A percentile compares a stretch with the other conserved stretches of the same genome.
phyloP scores from a whole-genome alignment of 2,797 vertebrate genomes.

The Danio choprae region DNA sequence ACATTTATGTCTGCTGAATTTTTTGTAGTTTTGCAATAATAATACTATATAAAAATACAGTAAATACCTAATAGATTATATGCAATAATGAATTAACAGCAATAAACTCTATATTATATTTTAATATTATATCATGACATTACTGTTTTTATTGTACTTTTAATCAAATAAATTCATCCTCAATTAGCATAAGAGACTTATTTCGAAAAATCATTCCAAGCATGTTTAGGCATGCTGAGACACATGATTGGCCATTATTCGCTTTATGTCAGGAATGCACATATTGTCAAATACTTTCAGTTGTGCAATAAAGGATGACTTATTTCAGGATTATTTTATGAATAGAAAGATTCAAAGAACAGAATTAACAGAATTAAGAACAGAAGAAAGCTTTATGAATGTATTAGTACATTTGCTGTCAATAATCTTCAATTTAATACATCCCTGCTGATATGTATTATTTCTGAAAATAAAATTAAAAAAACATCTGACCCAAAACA shows the following conservation, averaged over 20 bases:
- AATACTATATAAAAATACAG: neutral
- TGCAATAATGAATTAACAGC: no score
- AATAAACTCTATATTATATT: neutral
- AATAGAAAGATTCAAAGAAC: no score
- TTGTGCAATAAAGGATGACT: neutral
- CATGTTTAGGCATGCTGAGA: neutral
- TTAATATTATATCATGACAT: neutral
- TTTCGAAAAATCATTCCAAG: neutral
- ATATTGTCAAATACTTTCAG: slow-evolving; percentile 1
- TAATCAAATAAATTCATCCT: neutral
- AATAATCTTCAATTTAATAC: no score
- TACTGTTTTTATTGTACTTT: neutral
- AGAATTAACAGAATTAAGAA: no score
- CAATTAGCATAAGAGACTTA: neutral
- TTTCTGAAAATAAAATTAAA: no score
- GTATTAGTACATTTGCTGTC: no score
- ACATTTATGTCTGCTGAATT: neutral
- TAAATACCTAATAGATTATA: no score
- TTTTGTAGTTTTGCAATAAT: neutral
- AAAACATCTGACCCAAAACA: no score
- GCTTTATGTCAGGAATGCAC: neutral
- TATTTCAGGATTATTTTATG: no score
- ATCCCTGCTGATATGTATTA: no score
- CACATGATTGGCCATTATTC: neutral
- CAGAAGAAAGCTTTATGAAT: no score